Percentiles rank a stretch among this genome's conserved stretches.
phyloP scores from a whole-genome alignment of 2,888 invertebrate genomes.

The Ptychoptera albimana region DNA sequence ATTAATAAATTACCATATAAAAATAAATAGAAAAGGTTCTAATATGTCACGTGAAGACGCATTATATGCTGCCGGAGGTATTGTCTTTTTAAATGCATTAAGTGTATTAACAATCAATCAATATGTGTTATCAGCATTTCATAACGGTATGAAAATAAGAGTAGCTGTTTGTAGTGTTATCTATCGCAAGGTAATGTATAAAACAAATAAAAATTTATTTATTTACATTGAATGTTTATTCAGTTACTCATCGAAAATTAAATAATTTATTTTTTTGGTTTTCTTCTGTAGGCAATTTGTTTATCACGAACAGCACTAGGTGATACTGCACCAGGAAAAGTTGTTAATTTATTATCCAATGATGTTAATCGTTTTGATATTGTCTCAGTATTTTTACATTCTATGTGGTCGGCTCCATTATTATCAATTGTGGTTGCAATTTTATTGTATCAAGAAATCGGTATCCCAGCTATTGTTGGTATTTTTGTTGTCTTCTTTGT shows the following conservation, averaged over 20 bases:
- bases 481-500: constrained; percentile 51
- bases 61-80: constrained; percentile 36
- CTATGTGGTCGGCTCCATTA: constrained; percentile 64
- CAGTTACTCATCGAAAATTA: not conserved
- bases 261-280: not conserved
- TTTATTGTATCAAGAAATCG: constrained; percentile 51
- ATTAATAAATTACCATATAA: not conserved
- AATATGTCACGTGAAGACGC: constrained; percentile 33
- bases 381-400: constrained; percentile 57
- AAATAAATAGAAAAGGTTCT: constrained; percentile 29
- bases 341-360: constrained; percentile 76
- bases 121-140: constrained; percentile 51
- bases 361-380: constrained; percentile 75
- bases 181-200: constrained; percentile 57
- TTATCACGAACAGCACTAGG: constrained; percentile 54
- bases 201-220: not conserved
- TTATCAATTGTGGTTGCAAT: constrained; percentile 46
- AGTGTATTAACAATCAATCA: constrained; percentile 40
- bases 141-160: constrained; percentile 66
- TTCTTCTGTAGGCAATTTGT: constrained; percentile 34
- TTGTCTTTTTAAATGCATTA: constrained; percentile 22
- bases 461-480: constrained; percentile 50
- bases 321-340: constrained; percentile 72
- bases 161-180: constrained; percentile 69
- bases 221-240: not conserved